These are phyloP conservation scores for Abrostola tripartita DNA, from an alignment of 2,888 invertebrate species.

Conservation along the genomic window DNA sequence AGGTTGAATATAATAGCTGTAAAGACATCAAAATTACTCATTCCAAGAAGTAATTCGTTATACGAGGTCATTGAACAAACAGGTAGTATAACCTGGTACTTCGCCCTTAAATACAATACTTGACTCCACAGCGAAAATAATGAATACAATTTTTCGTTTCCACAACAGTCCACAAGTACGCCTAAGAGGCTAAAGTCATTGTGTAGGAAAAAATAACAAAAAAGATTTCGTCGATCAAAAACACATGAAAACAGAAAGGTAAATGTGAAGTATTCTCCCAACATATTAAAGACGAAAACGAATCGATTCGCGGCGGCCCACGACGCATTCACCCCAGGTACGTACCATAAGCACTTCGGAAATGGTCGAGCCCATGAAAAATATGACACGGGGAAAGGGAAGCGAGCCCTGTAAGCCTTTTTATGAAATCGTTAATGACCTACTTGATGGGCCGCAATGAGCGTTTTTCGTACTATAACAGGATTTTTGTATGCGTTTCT, in stretches of 20 bases:
- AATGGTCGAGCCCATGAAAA: slow-evolving; percentile 80
- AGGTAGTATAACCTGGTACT: slow-evolving; percentile 4
- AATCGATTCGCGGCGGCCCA: slow-evolving; percentile 50
- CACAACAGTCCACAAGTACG: slow-evolving; percentile 17
- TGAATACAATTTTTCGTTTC: slow-evolving; percentile 19
- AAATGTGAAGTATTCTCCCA: slow-evolving; percentile 27
- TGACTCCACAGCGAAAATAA: slow-evolving; percentile 33
- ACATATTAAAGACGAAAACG: slow-evolving; percentile 35
- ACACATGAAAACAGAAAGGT: slow-evolving; percentile 37
- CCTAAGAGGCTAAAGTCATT: slow-evolving; percentile 32
- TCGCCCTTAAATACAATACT: slow-evolving; percentile 23
- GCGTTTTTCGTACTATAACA: slow-evolving; percentile 71
- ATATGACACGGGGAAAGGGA: slow-evolving; percentile 80
- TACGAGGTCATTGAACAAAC: slow-evolving; percentile 31
- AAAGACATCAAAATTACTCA: slow-evolving; percentile 30
- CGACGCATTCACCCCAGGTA: slow-evolving; percentile 61
- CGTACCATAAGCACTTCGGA: slow-evolving; percentile 73
- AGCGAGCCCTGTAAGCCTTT: slow-evolving; percentile 80
- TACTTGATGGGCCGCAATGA: slow-evolving; percentile 73
- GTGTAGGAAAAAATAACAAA: slow-evolving; percentile 45
- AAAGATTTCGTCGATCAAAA: slow-evolving; percentile 24
- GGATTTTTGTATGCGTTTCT: slow-evolving; percentile 68
- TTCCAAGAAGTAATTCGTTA: slow-evolving; percentile 42
- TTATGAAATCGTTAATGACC: slow-evolving; percentile 86
- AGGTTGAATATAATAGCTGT: slow-evolving; percentile 25